Conservation (phyloP, 2,888 invertebrate genomes). For the Coelinius sp. region DNA sequence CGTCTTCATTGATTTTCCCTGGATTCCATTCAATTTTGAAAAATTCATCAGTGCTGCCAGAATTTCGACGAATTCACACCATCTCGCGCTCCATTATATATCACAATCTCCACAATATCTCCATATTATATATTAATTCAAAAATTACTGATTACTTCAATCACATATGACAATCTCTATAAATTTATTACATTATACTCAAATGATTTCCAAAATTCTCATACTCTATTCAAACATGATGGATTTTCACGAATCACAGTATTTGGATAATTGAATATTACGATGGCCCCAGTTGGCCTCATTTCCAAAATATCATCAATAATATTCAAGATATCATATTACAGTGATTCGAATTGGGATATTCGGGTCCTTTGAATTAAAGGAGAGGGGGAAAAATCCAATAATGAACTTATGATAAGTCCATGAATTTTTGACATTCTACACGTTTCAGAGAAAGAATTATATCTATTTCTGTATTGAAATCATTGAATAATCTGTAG, state of each 20-base stretch:
- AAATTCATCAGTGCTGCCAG: background rate
- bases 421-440: background rate
- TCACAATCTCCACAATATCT: background rate
- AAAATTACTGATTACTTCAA: background rate
- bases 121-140: background rate
- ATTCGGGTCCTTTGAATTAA: background rate
- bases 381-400: background rate
- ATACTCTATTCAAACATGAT: background rate
- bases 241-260: background rate
- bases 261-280: background rate
- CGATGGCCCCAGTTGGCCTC: constrained; percentile 7
- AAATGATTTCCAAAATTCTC: background rate
- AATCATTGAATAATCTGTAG: background rate
- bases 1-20: background rate
- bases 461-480: constrained; percentile 22
- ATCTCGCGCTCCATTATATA: background rate
- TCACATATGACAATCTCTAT: background rate
- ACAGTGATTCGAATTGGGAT: background rate
- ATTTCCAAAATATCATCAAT: constrained; percentile 9
- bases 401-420: background rate
- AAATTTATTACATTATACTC: background rate
- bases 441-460: background rate
- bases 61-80: background rate
- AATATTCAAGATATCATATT: background rate
- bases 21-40: background rate